A percentile compares a stretch with the other conserved stretches of the same genome.
phyloP scores from a whole-genome alignment of 2,113 vertebrate species.

The Plestiodon gilberti region DNA sequence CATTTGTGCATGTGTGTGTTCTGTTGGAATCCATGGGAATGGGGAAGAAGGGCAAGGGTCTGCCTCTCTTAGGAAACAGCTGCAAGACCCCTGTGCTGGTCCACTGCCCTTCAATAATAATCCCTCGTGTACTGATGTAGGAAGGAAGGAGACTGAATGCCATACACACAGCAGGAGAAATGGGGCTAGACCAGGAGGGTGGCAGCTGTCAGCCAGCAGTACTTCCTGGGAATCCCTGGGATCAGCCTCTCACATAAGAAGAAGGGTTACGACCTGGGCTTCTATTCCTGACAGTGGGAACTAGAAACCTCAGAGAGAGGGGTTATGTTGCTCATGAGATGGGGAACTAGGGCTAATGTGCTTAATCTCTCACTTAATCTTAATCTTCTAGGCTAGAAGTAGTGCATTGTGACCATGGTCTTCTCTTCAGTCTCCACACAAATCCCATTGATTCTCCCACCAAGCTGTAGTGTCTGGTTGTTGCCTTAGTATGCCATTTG shows the following conservation, averaged over 20 bases:
- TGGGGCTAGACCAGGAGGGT: neutral
- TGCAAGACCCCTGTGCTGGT: neutral
- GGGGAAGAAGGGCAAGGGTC: slow-evolving; percentile 2
- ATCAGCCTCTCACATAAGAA: neutral
- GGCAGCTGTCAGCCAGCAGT: neutral
- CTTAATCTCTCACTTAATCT: neutral
- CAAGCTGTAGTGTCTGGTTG: neutral
- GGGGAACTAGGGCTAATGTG: neutral
- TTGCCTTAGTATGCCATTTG: neutral
- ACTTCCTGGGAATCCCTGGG: neutral
- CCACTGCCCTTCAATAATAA: neutral
- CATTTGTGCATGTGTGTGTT: neutral
- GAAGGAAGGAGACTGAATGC: neutral
- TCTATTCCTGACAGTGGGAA: slow-evolving; percentile 15
- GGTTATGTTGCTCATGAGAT: neutral
- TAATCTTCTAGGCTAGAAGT: neutral
- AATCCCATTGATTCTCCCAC: neutral
- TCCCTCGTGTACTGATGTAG: neutral
- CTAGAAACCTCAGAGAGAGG: neutral
- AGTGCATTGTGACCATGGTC: too few relatives aligned
- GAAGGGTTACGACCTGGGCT: neutral
- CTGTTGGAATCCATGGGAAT: slow-evolving; percentile 16
- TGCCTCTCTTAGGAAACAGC: neutral
- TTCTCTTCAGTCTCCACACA: neutral
- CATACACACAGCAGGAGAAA: neutral